Evolutionary conservation across 2,113 vertebrate genomes (phyloP), one percentile per base, ranked within the genome.

Genomic region (Burhinus oedicnemus): DNA sequence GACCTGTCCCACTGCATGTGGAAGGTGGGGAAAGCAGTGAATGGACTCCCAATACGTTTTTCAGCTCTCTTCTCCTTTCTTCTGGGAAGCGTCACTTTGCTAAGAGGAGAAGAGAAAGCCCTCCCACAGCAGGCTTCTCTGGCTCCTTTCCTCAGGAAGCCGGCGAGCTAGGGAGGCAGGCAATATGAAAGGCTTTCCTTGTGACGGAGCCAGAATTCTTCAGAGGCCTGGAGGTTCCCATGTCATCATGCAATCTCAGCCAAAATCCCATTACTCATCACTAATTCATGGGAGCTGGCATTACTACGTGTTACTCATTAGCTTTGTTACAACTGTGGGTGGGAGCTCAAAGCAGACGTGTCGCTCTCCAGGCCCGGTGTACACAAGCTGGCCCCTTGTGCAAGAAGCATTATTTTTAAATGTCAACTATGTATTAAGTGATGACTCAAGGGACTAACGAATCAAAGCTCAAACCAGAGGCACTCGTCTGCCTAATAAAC

Each of bases 361-460:
- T 62, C 79, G 65, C 89, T 94, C 55, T 83, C 62, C 45, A 42
- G 70, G 70, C 29, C 81, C 0, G 0, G 51, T 21, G 58, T 5
- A 94, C 74, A 29, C 95, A 97, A 97, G 89, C 92, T 97, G 95
- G 86, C 47, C 95, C 52, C 84, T 88, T 89, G 58, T 66, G 60
- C 54, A 82, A 93, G 77, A 60, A 89, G 55, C 64, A 91, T 84
- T 85, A 87, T 87, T 94, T 94, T 93, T 66, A 95, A 97, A 96
- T 94, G 92, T 84, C 95, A 96, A 6, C 66, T 55, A 3, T 42
- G 40, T 91, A 76, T 68, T 65, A 82, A 89, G 57, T n/a, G 61
- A 58, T 92, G 77, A 97, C 77, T 97, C 94, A 94, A 82, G 52
- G 25, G 70, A 83, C 66, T 72, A 62, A 47, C 8, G 71, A 92